A percentile compares a stretch with the other conserved stretches of the same genome.
Evolutionary conservation across 1,140 invertebrate genomes (phyloP).

Genomic region (Thrips palmi): DNA sequence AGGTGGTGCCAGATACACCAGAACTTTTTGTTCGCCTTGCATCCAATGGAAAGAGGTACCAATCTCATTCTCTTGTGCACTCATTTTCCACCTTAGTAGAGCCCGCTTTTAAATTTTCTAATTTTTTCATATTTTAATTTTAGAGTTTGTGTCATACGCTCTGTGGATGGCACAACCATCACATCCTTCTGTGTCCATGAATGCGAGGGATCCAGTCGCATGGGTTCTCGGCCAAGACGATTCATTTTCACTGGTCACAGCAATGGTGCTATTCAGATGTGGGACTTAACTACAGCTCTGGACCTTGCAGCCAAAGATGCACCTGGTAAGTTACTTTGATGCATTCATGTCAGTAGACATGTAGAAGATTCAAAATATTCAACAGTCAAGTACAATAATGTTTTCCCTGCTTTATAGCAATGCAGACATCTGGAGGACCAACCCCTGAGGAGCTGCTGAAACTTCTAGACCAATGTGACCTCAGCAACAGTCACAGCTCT

Average conservation of each 20-base stretch:
- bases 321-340: constrained; percentile 27
- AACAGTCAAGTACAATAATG: neutral
- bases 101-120: constrained; percentile 9
- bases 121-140: constrained; percentile 12
- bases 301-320: constrained; percentile 54
- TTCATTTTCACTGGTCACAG: constrained; percentile 91
- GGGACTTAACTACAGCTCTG: constrained; percentile 91
- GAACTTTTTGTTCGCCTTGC: constrained; percentile 84
- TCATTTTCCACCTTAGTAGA: neutral
- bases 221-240: constrained; percentile 74
- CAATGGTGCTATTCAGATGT: constrained; percentile 92
- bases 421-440: constrained; percentile 58
- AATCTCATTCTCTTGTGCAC: too few relatives aligned
- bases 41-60: constrained; percentile 87
- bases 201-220: constrained; percentile 83
- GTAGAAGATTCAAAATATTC: neutral
- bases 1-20: constrained; percentile 91
- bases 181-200: constrained; percentile 94
- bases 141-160: constrained; percentile 86
- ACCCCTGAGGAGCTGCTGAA: constrained; percentile 74
- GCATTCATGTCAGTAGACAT: neutral
- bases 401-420: constrained; percentile 12
- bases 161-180: constrained; percentile 85
- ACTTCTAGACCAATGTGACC: constrained; percentile 82
- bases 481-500: constrained; percentile 62